Evolutionary conservation across 2,888 invertebrate species (phyloP), one percentile per base, ranked within the genome.

Genomic region (Parapristionchus giblindavisi): DNA sequence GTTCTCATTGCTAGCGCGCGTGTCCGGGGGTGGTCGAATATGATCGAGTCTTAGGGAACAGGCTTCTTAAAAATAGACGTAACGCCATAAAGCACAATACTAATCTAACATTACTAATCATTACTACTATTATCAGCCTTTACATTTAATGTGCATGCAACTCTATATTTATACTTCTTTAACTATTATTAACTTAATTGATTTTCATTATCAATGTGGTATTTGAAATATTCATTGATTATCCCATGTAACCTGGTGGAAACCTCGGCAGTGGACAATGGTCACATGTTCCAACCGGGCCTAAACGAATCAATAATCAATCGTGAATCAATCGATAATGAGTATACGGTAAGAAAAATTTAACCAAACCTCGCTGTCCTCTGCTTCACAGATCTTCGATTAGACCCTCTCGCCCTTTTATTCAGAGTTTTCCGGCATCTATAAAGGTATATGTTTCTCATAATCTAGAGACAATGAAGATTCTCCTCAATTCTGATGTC

Each of bases 251-350:
- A 38, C 82, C 82, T 32, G 82, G 82, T 36, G 82, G 82, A 24
- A 81, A 78, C 66, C 82, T 76, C 36, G 82, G 82, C 8, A 79
- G 70, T 17, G 80, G 80, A 38, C 82, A 82, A 68, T 82, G 82
- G 36, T 80, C 80, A 32, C 82, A 82, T 8, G 80, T 76, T 24
- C 83, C 83, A 38, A 79, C 75, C 11, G 77, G 77, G 29, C 83
- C 83, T 76, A 78, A 43, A 43, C 11, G 8, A 43, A 17, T 43
- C n/a, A n/a, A n/a, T n/a, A n/a, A n/a, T n/a, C n/a, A n/a, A n/a
- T n/a, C n/a, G n/a, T n/a, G n/a, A n/a, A n/a, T n/a, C 43, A 17
- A 8, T 38, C n/a, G 27, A 61, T 5, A 56, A 27, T 24, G 11
- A 27, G 24, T 6, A 29, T 40, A 11, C 11, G 14, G 14, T n/a